Conservation (phyloP, 2,888 invertebrate genomes). For the Aphodius sticticus region DNA sequence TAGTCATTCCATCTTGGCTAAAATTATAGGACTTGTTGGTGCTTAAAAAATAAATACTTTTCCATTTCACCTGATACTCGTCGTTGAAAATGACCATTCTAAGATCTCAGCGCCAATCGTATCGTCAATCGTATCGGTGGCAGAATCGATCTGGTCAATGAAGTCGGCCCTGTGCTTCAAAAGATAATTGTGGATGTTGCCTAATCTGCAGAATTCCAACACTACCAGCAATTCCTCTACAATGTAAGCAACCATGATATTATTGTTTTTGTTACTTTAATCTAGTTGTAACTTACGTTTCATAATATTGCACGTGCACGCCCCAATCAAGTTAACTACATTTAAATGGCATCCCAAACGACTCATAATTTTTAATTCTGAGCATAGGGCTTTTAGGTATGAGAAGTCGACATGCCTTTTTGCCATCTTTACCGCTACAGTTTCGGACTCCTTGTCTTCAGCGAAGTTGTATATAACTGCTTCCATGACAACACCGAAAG, state of each 20-base stretch:
- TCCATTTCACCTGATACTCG: slow-evolving; percentile 63
- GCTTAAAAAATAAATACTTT: too few relatives aligned
- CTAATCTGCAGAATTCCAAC: slow-evolving; percentile 93
- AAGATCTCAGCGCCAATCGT: slow-evolving; percentile 67
- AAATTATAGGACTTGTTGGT: neutral
- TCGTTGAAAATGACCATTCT: slow-evolving; percentile 66
- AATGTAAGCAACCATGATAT: slow-evolving; percentile 45
- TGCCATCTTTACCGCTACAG: slow-evolving; percentile 96
- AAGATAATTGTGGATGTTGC: slow-evolving; percentile 90
- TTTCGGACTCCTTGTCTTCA: slow-evolving; percentile 72
- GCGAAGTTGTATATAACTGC: slow-evolving; percentile 78
- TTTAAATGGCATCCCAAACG: slow-evolving; percentile 94
- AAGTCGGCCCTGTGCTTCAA: slow-evolving; percentile 82
- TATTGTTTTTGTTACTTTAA: neutral
- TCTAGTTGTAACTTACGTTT: slow-evolving; percentile 70
- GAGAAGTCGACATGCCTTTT: slow-evolving; percentile 85
- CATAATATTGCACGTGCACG: slow-evolving; percentile 88
- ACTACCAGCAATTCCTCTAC: slow-evolving; percentile 89
- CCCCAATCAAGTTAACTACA: slow-evolving; percentile 93
- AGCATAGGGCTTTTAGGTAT: slow-evolving; percentile 86
- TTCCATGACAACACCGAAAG: slow-evolving; percentile 94
- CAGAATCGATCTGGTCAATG: slow-evolving; percentile 79
- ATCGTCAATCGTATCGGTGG: slow-evolving; percentile 74
- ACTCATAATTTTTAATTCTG: slow-evolving; percentile 95
- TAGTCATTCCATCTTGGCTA: slow-evolving; percentile 41